phyloP scores from a whole-genome alignment of 1,140 invertebrate species.

The Anagrus nilaparvatae region DNA sequence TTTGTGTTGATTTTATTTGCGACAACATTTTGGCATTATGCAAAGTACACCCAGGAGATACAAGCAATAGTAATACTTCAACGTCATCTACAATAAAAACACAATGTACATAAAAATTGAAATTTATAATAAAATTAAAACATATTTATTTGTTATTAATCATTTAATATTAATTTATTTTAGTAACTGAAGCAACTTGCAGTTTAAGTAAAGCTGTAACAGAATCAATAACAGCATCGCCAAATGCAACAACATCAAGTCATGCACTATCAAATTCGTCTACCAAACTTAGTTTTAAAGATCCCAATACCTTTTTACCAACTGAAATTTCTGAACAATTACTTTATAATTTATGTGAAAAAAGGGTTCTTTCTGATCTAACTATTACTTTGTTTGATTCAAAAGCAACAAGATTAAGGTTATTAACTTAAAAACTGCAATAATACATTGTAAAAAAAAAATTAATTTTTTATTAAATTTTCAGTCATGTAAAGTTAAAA shows the following conservation, averaged over 20 bases:
- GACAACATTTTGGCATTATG: constrained; percentile 55
- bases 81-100: too few species aligned
- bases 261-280: constrained; percentile 25
- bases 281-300: constrained; percentile 48
- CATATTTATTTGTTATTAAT: constrained; percentile 1
- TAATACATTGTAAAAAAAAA: too few species aligned
- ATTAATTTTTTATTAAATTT: too few species aligned
- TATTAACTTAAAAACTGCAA: constrained; percentile 1
- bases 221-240: constrained; percentile 18
- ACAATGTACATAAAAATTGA: too few species aligned
- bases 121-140: too few species aligned
- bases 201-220: constrained; percentile 18
- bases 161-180: not conserved
- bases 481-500: constrained; percentile 44
- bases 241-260: constrained; percentile 21
- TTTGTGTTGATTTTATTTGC: constrained; percentile 60
- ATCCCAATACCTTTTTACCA: constrained; percentile 56
- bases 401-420: constrained; percentile 51
- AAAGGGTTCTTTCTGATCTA: constrained; percentile 53
- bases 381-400: constrained; percentile 57
- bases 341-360: constrained; percentile 51
- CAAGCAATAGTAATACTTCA: constrained; percentile 15
- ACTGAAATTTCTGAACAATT: constrained; percentile 58
- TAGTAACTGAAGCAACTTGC: constrained; percentile 17
- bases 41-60: constrained; percentile 34